Percentiles rank a stretch among this genome's conserved stretches.
Conservation (phyloP, 2,888 invertebrate genomes). For the Scaptomyza flava region DNA sequence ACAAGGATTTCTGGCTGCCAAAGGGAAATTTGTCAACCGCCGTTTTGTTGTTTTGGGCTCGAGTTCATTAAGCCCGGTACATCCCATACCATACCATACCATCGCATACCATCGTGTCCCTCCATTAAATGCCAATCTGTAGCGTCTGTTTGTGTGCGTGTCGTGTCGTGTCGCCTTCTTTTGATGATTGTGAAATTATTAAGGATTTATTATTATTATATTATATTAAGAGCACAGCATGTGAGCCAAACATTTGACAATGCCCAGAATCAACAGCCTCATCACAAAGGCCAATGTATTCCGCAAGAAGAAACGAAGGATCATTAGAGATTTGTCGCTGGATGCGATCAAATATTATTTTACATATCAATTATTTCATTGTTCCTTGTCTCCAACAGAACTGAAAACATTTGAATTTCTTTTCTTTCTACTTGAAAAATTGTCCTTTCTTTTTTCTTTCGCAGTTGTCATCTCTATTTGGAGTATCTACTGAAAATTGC, state of each 20-base stretch:
- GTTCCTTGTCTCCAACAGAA: constrained; percentile 40
- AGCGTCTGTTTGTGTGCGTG: constrained; percentile 10
- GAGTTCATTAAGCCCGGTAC: constrained; percentile 76
- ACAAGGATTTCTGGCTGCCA: constrained; percentile 49
- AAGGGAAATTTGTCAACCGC: constrained; percentile 75
- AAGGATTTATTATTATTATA: constrained; percentile 85
- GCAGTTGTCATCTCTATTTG: constrained; percentile 32
- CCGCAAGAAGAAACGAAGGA: constrained; percentile 19
- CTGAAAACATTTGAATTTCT: constrained; percentile 17
- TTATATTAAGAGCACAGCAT: constrained; percentile 83
- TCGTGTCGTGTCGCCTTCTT: constrained; percentile 74
- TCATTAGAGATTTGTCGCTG: constrained; percentile 61
- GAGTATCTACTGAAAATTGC: constrained; percentile 54
- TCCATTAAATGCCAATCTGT: constrained; percentile 81
- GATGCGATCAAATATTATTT: constrained; percentile 77
- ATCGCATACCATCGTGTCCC: constrained; percentile 19
- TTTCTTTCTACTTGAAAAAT: constrained; percentile 34
- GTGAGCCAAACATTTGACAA: constrained; percentile 40
- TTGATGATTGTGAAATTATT: constrained; percentile 83
- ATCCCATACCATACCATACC: constrained; percentile 2
- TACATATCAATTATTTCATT: constrained; percentile 84
- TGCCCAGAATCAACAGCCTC: constrained; percentile 41
- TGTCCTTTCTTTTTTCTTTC: constrained; percentile 9
- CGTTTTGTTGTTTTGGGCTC: constrained; percentile 43
- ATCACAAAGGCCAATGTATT: constrained; percentile 28